Evolutionary conservation across 1,140 invertebrate genomes (phyloP), one percentile per base, ranked within the genome.

Genomic region (Hirudo medicinalis): DNA sequence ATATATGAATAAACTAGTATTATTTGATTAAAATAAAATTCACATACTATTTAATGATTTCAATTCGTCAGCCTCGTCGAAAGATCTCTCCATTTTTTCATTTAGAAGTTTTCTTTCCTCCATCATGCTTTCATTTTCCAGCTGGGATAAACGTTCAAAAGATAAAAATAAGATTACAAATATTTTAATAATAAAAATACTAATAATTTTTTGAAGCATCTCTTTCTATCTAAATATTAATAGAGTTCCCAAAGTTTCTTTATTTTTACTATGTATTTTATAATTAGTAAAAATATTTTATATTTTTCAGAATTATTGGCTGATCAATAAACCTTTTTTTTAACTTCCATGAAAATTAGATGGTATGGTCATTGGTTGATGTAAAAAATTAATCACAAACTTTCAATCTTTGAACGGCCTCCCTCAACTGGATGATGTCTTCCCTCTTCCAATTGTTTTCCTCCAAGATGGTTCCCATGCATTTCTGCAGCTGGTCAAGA

Each of bases 391-490:
- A 13, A 22, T 25, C 0, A 19, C 57, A 25, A 19, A 63, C 57
- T 63, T 63, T 22, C 20, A 63, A 20, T 32, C 29, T 63, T 25
- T 22, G 29, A n/a, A 63, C 57, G 19, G 57, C 17, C 15, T 63
- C 57, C 20, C 29, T 63, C 11, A 63, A 32, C 29, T 32, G 22
- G 15, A 63, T 25, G 29, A 63, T 63, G 57, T 63, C 29, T n/a
- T 63, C 57, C 20, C 29, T 63, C 57, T 63, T 63, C 22, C 57
- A 63, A 32, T 25, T 22, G 57, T 63, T 63, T 22, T 63, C 57
- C 29, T 63, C 57, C 22, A 63, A 13, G 11, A 63, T 63, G 57
- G 22, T 63, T 13, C 57, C 57, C 57, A 63, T 63, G 57, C 57
- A 63, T 22, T 63, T 63, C 57, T 63, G 57, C 11, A 63, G 57